These are phyloP conservation scores for Mus minutoides DNA, from an alignment of 2,797 vertebrate species.

Conservation along the genomic window DNA sequence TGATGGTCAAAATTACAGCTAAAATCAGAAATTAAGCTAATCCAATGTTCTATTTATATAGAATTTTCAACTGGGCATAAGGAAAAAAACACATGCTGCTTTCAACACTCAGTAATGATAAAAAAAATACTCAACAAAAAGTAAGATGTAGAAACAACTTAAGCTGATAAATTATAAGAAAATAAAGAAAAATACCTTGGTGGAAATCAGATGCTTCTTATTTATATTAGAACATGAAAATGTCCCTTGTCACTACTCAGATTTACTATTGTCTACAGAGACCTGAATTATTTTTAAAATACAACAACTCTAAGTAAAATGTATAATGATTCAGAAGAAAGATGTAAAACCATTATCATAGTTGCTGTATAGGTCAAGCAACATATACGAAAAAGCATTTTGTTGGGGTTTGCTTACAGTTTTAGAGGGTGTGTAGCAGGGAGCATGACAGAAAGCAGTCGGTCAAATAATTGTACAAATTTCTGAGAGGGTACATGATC, in stretches of 20 bases:
- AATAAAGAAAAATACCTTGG: background rate
- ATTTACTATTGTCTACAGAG: background rate
- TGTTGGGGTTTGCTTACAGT: background rate
- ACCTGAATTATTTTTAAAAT: background rate
- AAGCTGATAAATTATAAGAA: background rate
- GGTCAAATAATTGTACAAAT: background rate
- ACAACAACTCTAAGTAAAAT: background rate
- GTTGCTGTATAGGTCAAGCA: background rate
- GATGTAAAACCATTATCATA: background rate
- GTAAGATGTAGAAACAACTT: background rate
- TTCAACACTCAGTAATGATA: background rate
- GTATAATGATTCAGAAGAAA: background rate
- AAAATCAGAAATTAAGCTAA: background rate
- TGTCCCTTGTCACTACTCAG: background rate
- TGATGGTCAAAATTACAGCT: background rate
- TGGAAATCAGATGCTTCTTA: background rate
- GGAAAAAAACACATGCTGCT: background rate
- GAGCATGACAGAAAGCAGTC: background rate
- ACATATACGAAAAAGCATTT: background rate
- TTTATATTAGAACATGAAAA: background rate
- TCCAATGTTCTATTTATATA: background rate
- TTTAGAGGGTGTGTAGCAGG: background rate
- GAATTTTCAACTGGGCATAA: background rate
- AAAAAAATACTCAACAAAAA: background rate
- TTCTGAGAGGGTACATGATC: background rate